A percentile compares a stretch with the other conserved stretches of the same genome.
Evolutionary conservation across 2,888 invertebrate species (phyloP).

Genomic region (Cordilura impudica): DNA sequence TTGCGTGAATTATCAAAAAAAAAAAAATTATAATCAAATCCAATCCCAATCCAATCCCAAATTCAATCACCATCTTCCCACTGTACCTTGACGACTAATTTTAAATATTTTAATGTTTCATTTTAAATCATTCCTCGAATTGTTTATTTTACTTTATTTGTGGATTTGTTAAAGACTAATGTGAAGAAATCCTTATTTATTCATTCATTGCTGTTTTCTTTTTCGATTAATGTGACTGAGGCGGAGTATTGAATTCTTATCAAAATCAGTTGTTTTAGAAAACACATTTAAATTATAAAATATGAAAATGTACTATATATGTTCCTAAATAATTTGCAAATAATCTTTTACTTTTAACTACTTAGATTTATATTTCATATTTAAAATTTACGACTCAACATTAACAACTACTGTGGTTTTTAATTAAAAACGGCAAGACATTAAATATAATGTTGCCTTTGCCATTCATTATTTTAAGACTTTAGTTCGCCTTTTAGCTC

Average conservation of each 20-base stretch:
- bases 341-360: neutral
- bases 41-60: no score
- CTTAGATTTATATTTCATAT: neutral
- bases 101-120: conserved; percentile 3
- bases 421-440: neutral
- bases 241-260: neutral
- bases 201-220: conserved; percentile 43
- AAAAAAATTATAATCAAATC: no score
- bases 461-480: neutral
- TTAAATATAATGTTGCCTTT: neutral
- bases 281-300: neutral
- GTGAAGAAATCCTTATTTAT: conserved; percentile 38
- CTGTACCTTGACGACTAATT: conserved; percentile 11
- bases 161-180: conserved; percentile 26
- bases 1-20: no score
- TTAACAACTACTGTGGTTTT: neutral
- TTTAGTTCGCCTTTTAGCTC: no score
- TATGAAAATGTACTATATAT: neutral
- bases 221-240: neutral
- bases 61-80: no score
- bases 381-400: neutral
- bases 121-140: conserved; percentile 21
- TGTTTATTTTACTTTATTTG: neutral
- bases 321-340: no score
- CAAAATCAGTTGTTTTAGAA: neutral